phyloP scores from a whole-genome alignment of 2,113 vertebrate genomes.

The Meriones unguiculatus region DNA sequence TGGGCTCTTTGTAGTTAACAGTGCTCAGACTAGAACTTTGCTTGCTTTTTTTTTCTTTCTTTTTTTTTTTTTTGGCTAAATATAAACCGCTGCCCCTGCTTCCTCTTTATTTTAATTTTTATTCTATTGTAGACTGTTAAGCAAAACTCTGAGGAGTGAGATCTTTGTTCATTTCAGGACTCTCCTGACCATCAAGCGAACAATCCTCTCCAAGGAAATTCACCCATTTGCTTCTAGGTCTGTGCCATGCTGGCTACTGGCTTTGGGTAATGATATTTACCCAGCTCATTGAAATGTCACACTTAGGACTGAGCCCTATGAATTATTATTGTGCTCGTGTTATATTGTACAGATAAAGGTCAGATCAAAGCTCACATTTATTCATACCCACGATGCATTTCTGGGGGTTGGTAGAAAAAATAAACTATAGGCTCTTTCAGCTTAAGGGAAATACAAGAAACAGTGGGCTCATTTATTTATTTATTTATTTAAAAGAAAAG shows the following conservation, averaged over 20 bases:
- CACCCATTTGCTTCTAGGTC: conserved; percentile 21
- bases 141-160: conserved; percentile 9
- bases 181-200: conserved; percentile 13
- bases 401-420: conserved; percentile 70
- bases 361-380: conserved; percentile 79
- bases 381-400: conserved; percentile 68
- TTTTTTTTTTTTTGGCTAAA: not conserved
- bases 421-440: conserved; percentile 37
- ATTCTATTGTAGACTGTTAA: conserved; percentile 23
- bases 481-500: not conserved
- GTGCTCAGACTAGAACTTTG: conserved; percentile 17
- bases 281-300: conserved; percentile 82
- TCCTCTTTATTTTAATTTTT: not conserved
- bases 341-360: conserved; percentile 82
- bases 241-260: conserved; percentile 30
- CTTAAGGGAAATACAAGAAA: conserved; percentile 51
- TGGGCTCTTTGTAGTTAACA: not conserved
- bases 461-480: not conserved
- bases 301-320: conserved; percentile 76
- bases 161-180: conserved; percentile 49
- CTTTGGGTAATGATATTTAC: conserved; percentile 80
- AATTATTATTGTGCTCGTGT: conserved; percentile 80
- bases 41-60: not conserved
- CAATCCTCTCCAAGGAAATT: conserved; percentile 53
- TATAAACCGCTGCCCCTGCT: not conserved